phyloP scores from a whole-genome alignment of 2,888 invertebrate genomes.

The Polietes domitor region DNA sequence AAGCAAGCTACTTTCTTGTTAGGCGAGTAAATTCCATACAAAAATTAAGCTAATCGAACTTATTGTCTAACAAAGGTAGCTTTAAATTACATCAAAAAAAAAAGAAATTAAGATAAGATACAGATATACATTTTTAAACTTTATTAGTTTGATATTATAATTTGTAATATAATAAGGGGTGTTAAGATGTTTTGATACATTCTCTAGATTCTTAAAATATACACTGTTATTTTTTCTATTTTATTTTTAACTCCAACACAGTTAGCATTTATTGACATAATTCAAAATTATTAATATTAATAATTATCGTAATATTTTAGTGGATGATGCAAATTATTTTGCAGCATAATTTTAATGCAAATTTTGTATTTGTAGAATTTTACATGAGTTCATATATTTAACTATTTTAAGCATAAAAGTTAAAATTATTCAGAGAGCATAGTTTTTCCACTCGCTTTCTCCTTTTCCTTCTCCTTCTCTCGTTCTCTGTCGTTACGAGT shows the following conservation, averaged over 20 bases:
- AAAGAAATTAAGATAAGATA: neutral
- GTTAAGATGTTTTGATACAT: constrained; percentile 42
- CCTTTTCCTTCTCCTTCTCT: constrained; percentile 77
- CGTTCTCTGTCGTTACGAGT: constrained; percentile 77
- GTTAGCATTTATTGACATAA: constrained; percentile 77
- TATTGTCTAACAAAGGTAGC: too few species aligned
- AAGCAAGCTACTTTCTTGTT: too few species aligned
- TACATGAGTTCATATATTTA: constrained; percentile 67
- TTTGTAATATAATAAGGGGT: constrained; percentile 17
- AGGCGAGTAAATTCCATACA: too few species aligned
- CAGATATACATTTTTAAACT: constrained; percentile 9
- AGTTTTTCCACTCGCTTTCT: constrained; percentile 78
- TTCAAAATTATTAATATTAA: constrained; percentile 73
- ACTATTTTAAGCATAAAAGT: constrained; percentile 63
- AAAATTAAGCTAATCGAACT: too few species aligned
- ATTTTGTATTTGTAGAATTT: constrained; percentile 67
- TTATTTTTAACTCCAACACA: constrained; percentile 76
- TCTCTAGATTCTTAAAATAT: constrained; percentile 45
- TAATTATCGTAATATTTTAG: constrained; percentile 68
- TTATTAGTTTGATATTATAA: constrained; percentile 25
- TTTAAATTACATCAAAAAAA: too few species aligned
- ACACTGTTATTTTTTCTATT: constrained; percentile 60
- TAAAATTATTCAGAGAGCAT: constrained; percentile 77
- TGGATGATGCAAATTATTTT: constrained; percentile 76
- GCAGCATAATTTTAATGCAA: constrained; percentile 71